Base-by-base conservation (phyloP, 2,888 invertebrate species). In the Epistrophe grossulariae region DNA sequence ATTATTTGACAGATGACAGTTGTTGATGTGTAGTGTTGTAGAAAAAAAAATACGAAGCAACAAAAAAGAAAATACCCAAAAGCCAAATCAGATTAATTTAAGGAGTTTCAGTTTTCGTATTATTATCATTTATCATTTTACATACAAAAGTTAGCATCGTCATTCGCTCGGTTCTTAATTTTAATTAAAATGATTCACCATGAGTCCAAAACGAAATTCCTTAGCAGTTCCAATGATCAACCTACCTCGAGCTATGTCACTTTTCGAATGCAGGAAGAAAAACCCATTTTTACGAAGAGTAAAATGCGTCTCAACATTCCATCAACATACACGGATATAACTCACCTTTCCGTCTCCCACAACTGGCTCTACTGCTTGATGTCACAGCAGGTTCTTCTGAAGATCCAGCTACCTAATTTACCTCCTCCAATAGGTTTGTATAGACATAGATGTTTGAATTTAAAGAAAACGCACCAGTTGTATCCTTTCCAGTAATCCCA, bases 201-300 rank as follows among this genome's bases (percentile, higher is more conserved):
- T 55, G 84, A 88, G 11, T 73, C 76, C 4, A 88, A 84, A 24
- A 79, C 89, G 0, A 92, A 93, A 3, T 83, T 84, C 10, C 92
- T 93, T 88, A 91, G 92, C 4, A 90, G 91, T n/a, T 93, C 92
- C 68, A 92, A 92, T 40, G 91, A 91, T n/a, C 88, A 82, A 45
- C 93, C 94, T 7, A 94, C 93, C 9, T 94, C 94, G 3, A 94
- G 94, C 3, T 94, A 94, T 88, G 94, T 94, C 59, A 94, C 93
- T 81, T 93, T 94, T 93, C 93, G 94, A 74, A 91, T 95, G 24
- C 95, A 95, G 90, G 96, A 96, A 89, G 97, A 97, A 88, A 94
- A 95, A 19, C 97, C 98, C 10, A 98, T 98, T 92, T 98, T 98
- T 92, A 96, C 95, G 43, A 98, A 97, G 92, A 95, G 96, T 88